Conservation (phyloP, 2,113 vertebrate genomes). For the Chloroceryle aenea region DNA sequence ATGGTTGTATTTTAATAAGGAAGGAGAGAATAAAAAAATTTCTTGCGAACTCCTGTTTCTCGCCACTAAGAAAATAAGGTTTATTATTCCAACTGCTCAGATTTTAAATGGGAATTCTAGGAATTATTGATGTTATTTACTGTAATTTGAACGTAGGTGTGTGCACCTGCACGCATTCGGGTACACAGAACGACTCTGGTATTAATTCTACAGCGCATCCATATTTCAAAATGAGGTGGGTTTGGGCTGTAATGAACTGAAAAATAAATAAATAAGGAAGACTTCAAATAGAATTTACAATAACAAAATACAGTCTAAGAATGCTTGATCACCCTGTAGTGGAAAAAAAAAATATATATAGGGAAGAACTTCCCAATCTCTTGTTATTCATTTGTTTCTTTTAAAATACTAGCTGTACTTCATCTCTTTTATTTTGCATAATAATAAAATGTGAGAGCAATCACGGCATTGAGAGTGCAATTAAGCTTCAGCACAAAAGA, state of each 20-base stretch:
- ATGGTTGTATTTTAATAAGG: not conserved
- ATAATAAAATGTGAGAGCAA: conserved; percentile 12
- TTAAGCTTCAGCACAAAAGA: conserved; percentile 25
- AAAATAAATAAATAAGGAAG: conserved; percentile 4
- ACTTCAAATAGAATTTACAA: not conserved
- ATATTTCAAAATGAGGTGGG: not conserved
- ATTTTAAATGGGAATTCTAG: not conserved
- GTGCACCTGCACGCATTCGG: not conserved
- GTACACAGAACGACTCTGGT: not conserved
- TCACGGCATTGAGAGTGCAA: not conserved
- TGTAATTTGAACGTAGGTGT: not conserved
- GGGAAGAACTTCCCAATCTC: not conserved
- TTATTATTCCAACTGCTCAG: not conserved
- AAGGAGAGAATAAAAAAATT: not conserved
- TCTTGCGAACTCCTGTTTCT: not conserved
- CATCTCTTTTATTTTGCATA: conserved; percentile 18
- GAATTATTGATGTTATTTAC: not conserved
- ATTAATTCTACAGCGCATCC: not conserved
- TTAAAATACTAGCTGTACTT: not conserved
- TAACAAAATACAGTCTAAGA: not conserved
- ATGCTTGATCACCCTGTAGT: not conserved
- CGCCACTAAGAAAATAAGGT: not conserved
- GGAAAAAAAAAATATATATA: not conserved
- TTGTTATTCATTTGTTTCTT: conserved; percentile 8
- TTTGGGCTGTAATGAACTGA: not conserved